Evolutionary conservation across 2,113 vertebrate genomes (phyloP).

Genomic region (Paradoxurus hermaphroditus): DNA sequence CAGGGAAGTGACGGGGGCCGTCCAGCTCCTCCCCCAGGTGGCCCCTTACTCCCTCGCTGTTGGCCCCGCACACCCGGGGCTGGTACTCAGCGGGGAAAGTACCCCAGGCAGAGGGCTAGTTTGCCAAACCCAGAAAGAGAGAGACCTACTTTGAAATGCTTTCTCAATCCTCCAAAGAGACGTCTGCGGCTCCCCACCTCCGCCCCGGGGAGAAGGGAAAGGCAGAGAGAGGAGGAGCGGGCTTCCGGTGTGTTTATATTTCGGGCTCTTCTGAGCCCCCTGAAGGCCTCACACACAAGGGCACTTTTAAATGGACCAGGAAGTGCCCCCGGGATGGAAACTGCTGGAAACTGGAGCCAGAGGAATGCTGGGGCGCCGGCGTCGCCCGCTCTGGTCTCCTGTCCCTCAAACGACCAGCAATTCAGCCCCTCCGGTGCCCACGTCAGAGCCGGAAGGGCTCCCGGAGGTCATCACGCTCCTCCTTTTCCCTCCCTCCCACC

Average conservation of each 20-base stretch:
- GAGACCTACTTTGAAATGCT: background rate
- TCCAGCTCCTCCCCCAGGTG: background rate
- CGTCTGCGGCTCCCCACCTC: background rate
- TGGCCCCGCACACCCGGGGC: background rate
- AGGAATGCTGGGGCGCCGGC: conserved; percentile 27
- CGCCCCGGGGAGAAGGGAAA: background rate
- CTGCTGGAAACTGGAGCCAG: conserved; percentile 55
- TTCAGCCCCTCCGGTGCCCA: conserved; percentile 65
- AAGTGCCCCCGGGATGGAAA: conserved; percentile 63
- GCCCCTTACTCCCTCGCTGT: background rate
- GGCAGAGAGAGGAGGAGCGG: background rate
- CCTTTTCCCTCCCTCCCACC: background rate
- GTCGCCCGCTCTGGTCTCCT: background rate
- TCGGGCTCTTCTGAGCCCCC: conserved; percentile 61
- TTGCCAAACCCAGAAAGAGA: background rate
- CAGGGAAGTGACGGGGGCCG: background rate
- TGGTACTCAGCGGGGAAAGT: background rate
- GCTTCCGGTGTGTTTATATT: conserved; percentile 53
- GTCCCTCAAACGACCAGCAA: conserved; percentile 51
- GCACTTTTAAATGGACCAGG: conserved; percentile 62
- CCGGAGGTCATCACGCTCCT: conserved; percentile 28
- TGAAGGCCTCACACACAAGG: conserved; percentile 56
- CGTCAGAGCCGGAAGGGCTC: conserved; percentile 61
- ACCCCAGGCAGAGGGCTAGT: background rate
- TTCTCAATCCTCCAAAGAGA: background rate